Evolutionary conservation across 2,113 vertebrate species (phyloP), one percentile per base, ranked within the genome.

Genomic region (Rhabdomys dilectus): DNA sequence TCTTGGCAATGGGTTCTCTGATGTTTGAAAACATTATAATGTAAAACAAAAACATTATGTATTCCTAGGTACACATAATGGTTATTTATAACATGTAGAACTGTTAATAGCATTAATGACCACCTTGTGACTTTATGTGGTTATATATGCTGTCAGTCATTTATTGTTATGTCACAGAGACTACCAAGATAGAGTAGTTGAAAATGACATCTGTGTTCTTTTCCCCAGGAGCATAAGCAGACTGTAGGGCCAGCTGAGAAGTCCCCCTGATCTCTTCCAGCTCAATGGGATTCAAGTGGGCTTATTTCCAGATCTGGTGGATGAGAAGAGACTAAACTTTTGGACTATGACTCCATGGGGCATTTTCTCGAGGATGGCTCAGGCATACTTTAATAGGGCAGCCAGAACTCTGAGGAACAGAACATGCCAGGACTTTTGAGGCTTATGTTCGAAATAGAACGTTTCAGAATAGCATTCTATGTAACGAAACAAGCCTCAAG

Each of bases 1-100:
- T 19, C 93, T 62, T 34, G 21, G 1, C 22, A 12, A 39, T 45
- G 4, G 2, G 19, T 36, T n/a, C 22, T 60, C 21, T 87, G 24
- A 96, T 68, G 66, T 45, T 95, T 86, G 17, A 85, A 89, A 94
- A 93, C 95, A 13, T 45, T 42, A 58, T 9, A 73, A 72, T 62
- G 4, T 0, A 89, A 93, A 15, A 36, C 3, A 73, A 95, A 72
- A 88, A 64, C 36, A 81, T 26, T 64, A 64, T 64, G 62, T 56
- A 24, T 45, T 89, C 17, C 22, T 48, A 85, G 88, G 80, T 60
- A 7, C 81, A 88, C 24, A 62, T 31, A 93, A 21, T 58, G 90
- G 68, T 56, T 13, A 93, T 12, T 81, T 75, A 86, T 66, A 85
- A 68, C 39, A 90, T n/a, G 56, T 1, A 48, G 26, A 92, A 93